Base-by-base conservation (phyloP, 2,797 vertebrate species). In the Pseudochromis fuscus region DNA sequence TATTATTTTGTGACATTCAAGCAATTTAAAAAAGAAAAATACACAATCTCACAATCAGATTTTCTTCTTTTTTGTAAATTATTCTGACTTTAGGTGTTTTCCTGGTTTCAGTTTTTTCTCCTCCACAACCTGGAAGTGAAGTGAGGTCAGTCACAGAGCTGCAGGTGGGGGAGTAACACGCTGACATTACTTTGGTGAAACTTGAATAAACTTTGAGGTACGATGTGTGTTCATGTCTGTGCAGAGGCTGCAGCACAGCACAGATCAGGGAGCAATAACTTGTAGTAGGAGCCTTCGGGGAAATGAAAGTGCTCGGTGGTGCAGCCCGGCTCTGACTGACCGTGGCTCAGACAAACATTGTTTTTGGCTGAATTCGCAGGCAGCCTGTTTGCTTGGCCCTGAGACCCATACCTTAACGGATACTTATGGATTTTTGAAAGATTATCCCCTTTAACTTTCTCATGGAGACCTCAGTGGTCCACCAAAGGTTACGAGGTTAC, bases 251-350 rank as follows among this genome's bases (percentile, higher is more conserved):
- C 38, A 52, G 66, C 33, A 77, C 65, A 60, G 11, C n/a, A 7
- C 46, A 67, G 67, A 83, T 71, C 78, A 79, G 27, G 68, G 67
- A 70, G 69, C 73, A 83, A 85, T 85, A 87, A 84, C 58, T 38
- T 42, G 12, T n/a, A n/a, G n/a, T n/a, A 4, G 25, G 18, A 58
- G 63, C 55, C 71, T 67, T 55, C 21, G 51, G 75, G 84, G 79
- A 86, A 80, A 87, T 90, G 64, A 89, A 84, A 84, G 59, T 0
- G 21, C 50, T 67, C 75, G 30, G 70, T 75, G 76, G 57, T 70
- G 53, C 56, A 67, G 63, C 31, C 52, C 1, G 5, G 30, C 50
- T 49, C 30, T 69, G 48, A 77, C 52, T 67, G 49, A 42, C 74
- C 21, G 16, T 18, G 67, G 68, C 60, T 81, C 74, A 63, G 30